These are phyloP conservation scores for Lymantria dispar DNA, from an alignment of 2,888 invertebrate genomes.

Conservation along the genomic window DNA sequence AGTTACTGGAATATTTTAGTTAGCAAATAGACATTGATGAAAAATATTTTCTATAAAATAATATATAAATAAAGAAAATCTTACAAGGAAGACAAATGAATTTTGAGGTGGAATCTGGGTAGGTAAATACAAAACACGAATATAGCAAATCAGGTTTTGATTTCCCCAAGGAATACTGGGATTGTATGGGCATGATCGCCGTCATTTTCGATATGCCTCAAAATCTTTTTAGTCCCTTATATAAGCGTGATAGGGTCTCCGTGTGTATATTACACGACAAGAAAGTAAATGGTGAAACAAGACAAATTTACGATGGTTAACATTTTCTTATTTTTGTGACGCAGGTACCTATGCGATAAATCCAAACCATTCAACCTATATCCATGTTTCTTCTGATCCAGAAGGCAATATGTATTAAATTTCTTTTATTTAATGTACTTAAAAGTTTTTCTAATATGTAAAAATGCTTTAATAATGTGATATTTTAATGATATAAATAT, in stretches of 20 bases:
- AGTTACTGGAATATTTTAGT: slow-evolving; percentile 29
- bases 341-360: slow-evolving; percentile 35
- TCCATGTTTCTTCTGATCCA: too few species aligned
- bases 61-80: not conserved
- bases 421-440: too few species aligned
- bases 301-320: slow-evolving; percentile 57
- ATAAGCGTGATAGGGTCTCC: slow-evolving; percentile 49
- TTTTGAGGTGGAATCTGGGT: slow-evolving; percentile 1
- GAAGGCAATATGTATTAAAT: too few species aligned
- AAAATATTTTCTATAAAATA: not conserved
- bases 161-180: slow-evolving; percentile 56
- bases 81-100: slow-evolving; percentile 1
- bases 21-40: slow-evolving; percentile 18
- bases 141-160: slow-evolving; percentile 61
- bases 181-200: slow-evolving; percentile 53
- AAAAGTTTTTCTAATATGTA: too few species aligned
- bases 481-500: too few species aligned
- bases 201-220: slow-evolving; percentile 57
- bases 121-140: slow-evolving; percentile 38
- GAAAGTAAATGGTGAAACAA: slow-evolving; percentile 54
- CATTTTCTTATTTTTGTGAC: slow-evolving; percentile 46
- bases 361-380: slow-evolving; percentile 18
- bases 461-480: too few species aligned
- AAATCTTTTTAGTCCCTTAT: slow-evolving; percentile 47
- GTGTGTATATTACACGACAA: slow-evolving; percentile 45